These are phyloP conservation scores for Anguilla anguilla DNA, from an alignment of 2,797 vertebrate species.

Conservation along the genomic window DNA sequence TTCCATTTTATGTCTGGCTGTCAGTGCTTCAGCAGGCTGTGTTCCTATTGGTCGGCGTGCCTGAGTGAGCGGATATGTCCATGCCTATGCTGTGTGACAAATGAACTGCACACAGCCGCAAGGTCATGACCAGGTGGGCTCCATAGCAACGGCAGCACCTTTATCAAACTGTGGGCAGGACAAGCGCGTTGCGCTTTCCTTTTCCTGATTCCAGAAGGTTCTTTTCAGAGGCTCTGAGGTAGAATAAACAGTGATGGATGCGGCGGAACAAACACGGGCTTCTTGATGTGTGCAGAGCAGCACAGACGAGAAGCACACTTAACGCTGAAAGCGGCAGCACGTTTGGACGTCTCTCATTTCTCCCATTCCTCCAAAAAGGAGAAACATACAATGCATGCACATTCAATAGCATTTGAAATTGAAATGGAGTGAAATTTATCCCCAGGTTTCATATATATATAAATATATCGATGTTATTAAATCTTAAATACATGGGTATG, in stretches of 20 bases:
- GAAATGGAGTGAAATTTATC: neutral
- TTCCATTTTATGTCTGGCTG: conserved; percentile 44
- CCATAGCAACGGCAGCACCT: conserved; percentile 58
- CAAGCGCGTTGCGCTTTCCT: conserved; percentile 27
- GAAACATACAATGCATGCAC: neutral
- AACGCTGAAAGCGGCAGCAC: neutral
- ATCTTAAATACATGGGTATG: neutral
- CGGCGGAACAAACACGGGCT: conserved; percentile 57
- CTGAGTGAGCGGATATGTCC: conserved; percentile 40
- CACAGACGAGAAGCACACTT: conserved; percentile 36
- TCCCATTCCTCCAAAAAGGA: neutral
- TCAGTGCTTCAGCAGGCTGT: conserved; percentile 36
- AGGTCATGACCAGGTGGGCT: conserved; percentile 63
- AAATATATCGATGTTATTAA: neutral
- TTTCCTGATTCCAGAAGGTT: conserved; percentile 48
- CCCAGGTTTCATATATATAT: neutral
- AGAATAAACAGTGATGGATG: conserved; percentile 58
- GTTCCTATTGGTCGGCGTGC: conserved; percentile 39
- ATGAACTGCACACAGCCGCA: conserved; percentile 65
- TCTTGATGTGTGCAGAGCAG: conserved; percentile 39
- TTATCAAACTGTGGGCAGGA: conserved; percentile 42
- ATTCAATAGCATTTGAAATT: neutral
- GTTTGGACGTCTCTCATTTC: neutral
- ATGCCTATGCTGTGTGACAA: conserved; percentile 54
- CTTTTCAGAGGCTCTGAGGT: conserved; percentile 51